phyloP scores from a whole-genome alignment of 2,113 vertebrate species.

The Girardinichthys multiradiatus region DNA sequence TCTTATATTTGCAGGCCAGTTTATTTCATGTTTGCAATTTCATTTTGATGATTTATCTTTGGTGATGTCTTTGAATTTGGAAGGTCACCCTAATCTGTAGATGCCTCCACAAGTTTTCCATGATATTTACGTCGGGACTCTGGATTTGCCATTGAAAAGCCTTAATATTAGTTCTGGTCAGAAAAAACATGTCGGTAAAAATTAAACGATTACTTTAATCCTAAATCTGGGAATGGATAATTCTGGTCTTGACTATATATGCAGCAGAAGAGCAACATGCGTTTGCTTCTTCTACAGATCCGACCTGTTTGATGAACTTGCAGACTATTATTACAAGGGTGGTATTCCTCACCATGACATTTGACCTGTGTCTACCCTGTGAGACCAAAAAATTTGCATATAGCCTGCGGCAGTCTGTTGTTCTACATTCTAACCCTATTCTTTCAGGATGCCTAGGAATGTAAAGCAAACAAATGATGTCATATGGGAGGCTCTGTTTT shows the following conservation, averaged over 20 bases:
- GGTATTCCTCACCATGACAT: neutral
- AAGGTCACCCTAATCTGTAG: neutral
- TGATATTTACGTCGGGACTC: neutral
- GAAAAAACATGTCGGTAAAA: neutral
- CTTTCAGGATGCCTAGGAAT: neutral
- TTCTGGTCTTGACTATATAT: no score
- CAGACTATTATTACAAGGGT: neutral
- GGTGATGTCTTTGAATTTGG: neutral
- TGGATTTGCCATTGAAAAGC: neutral
- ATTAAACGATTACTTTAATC: no score
- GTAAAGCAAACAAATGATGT: neutral
- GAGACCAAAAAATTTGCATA: slow-evolving; percentile 3
- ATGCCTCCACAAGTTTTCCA: neutral
- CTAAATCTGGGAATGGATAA: no score
- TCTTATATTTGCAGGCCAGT: no score
- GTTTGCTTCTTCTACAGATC: no score
- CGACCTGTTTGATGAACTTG: neutral
- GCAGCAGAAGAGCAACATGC: no score
- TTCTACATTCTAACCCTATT: no score
- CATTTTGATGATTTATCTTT: neutral
- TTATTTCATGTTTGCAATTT: neutral
- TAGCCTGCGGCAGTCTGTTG: neutral
- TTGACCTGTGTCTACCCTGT: slow-evolving; percentile 22
- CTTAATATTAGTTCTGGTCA: neutral
- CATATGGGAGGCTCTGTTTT: neutral